phyloP scores from a whole-genome alignment of 2,888 invertebrate species.

The Panorpa germanica region DNA sequence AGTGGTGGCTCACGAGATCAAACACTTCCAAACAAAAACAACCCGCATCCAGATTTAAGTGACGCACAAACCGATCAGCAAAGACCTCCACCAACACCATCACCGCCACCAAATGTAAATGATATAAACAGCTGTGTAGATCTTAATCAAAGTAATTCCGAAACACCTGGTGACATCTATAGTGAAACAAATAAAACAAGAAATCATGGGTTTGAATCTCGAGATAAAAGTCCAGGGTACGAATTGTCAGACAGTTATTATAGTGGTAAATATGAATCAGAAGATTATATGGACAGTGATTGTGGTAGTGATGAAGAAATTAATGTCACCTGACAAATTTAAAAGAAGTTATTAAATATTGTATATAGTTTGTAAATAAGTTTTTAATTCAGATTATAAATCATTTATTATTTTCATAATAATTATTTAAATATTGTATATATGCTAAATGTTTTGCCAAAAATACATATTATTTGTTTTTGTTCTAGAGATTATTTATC shows the following conservation, averaged over 20 bases:
- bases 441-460: too few species aligned
- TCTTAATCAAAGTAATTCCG: conserved; percentile 11
- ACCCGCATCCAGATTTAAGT: conserved; percentile 86
- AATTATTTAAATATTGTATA: too few species aligned
- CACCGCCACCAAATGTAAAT: too few species aligned
- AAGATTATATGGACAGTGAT: conserved; percentile 27
- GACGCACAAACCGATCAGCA: conserved; percentile 69
- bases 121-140: conserved; percentile 1
- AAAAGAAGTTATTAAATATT: too few species aligned
- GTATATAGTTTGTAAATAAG: too few species aligned
- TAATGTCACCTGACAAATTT: conserved; percentile 63
- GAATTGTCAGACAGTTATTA: neutral
- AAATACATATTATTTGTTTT: too few species aligned
- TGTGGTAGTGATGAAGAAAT: conserved; percentile 68
- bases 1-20: conserved; percentile 88
- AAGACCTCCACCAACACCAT: conserved; percentile 9
- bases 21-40: conserved; percentile 90
- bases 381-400: too few species aligned
- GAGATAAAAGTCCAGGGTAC: conserved; percentile 10
- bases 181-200: conserved; percentile 9
- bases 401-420: too few species aligned
- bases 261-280: conserved; percentile 21
- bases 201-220: conserved; percentile 9
- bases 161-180: conserved; percentile 13
- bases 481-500: too few species aligned